Base-by-base conservation (phyloP, 1,140 invertebrate genomes). In the Magallana gigas region DNA sequence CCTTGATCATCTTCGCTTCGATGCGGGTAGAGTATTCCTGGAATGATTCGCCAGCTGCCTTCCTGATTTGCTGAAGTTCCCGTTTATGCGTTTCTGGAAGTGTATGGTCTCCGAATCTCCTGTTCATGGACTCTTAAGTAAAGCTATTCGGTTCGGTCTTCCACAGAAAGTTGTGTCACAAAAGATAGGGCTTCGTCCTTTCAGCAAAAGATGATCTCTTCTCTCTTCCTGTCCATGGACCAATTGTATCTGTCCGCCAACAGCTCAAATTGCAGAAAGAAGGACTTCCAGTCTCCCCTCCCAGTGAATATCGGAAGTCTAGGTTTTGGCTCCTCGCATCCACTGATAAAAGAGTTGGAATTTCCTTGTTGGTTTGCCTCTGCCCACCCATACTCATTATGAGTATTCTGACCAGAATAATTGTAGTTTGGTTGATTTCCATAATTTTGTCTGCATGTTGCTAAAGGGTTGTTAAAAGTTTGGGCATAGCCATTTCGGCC, bases 291-390 rank as follows among this genome's bases (percentile, higher is more conserved):
- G n/a, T 85, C n/a, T 59, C 14, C 18, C 57, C 62, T 60, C 8
- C 59, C 83, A 62, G 14, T 62, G n/a, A 62, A 62, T 62, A 62
- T 62, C n/a, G 60, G 11, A n/a, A 62, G 60, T 62, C 60, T 62
- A 6, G 60, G 60, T 62, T 62, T 62, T 62, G 60, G 60, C 8
- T 64, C 60, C 14, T 64, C 60, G 3, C 14, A 64, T 64, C 60
- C 60, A 64, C 60, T 64, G 12, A 64, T 36, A 36, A 36, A 36
- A 36, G 36, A 36, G 36, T 36, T 64, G 60, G 16, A n/a, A 64
- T 16, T 64, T 64, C 60, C 12, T 8, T 16, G 16, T 64, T 64
- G 12, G 18, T 64, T 64, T 16, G 60, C 16, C 14, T 8, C 7
- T 6, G 60, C 16, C 60, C 11, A 64, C 7, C 60, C 18, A 64